Conservation (phyloP, 2,113 vertebrate species). For the Sinocyclocheilus rhinocerous region DNA sequence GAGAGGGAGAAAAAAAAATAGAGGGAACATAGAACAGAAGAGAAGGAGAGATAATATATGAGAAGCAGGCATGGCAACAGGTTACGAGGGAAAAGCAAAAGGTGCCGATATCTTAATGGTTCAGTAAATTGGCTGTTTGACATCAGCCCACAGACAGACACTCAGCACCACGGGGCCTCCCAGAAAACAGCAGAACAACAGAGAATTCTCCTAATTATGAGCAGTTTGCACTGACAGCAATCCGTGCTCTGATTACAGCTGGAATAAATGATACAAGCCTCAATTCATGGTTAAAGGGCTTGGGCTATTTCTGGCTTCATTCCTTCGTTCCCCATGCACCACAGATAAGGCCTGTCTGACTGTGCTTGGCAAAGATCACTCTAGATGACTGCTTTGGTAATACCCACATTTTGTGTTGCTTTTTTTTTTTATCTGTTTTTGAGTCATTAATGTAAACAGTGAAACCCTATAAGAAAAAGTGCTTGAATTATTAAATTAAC, state of each 20-base stretch:
- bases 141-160: constrained; percentile 33
- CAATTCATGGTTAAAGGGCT: constrained; percentile 26
- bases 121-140: constrained; percentile 45
- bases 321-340: neutral
- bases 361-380: constrained; percentile 19
- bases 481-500: neutral
- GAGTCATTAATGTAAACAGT: neutral
- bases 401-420: neutral
- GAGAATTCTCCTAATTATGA: constrained; percentile 36
- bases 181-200: constrained; percentile 37
- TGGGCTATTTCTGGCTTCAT: constrained; percentile 13
- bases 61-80: constrained; percentile 27
- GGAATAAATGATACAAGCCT: constrained; percentile 36
- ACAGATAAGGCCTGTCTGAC: neutral
- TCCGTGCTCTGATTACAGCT: constrained; percentile 38
- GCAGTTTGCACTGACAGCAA: constrained; percentile 38
- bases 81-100: constrained; percentile 25
- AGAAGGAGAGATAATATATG: constrained; percentile 27
- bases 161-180: constrained; percentile 35
- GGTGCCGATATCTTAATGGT: constrained; percentile 41
- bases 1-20: constrained; percentile 15
- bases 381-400: neutral
- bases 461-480: neutral
- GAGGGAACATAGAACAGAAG: neutral
- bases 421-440: neutral